Percentiles rank a stretch among this genome's conserved stretches.
These are phyloP conservation scores for Schizothorax lantsangensis DNA, from an alignment of 2,797 vertebrate genomes.

Conservation along the genomic window DNA sequence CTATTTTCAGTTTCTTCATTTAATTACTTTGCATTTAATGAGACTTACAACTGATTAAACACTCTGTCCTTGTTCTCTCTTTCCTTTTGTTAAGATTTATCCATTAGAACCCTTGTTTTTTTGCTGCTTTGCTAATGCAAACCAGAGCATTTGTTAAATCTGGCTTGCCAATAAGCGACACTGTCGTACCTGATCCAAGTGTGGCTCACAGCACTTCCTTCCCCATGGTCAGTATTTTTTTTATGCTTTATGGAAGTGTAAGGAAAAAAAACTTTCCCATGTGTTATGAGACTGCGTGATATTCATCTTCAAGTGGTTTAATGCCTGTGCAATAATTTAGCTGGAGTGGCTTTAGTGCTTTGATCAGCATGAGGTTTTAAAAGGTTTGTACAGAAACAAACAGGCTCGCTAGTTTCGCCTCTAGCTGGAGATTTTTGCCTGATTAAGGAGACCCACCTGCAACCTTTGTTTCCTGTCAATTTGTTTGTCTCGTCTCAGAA, in stretches of 20 bases:
- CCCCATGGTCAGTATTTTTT: slow-evolving; percentile 50
- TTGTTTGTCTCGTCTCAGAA: slow-evolving; percentile 49
- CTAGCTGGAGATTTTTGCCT: slow-evolving; percentile 69
- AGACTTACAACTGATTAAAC: slow-evolving; percentile 74
- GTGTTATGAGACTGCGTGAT: slow-evolving; percentile 21
- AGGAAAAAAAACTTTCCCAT: neutral
- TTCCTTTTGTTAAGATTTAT: slow-evolving; percentile 68
- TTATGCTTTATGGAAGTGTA: slow-evolving; percentile 13
- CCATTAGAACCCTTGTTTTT: slow-evolving; percentile 65
- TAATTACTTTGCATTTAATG: slow-evolving; percentile 77
- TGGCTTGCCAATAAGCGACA: slow-evolving; percentile 58
- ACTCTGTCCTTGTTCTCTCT: slow-evolving; percentile 53
- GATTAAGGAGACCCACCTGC: slow-evolving; percentile 59
- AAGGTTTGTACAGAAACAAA: slow-evolving; percentile 69
- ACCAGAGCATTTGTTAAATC: slow-evolving; percentile 79
- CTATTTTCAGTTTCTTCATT: slow-evolving; percentile 48
- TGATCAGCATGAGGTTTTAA: slow-evolving; percentile 73
- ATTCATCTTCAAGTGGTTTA: slow-evolving; percentile 51
- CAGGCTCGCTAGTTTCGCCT: slow-evolving; percentile 66
- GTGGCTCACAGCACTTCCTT: slow-evolving; percentile 60
- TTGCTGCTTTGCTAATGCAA: slow-evolving; percentile 81
- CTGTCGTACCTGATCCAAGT: slow-evolving; percentile 62
- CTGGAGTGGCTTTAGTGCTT: slow-evolving; percentile 70
- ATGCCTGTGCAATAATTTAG: slow-evolving; percentile 60
- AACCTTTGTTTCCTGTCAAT: slow-evolving; percentile 49